Percentiles rank a stretch among this genome's conserved stretches.
Conservation (phyloP, 2,113 vertebrate species). For the Sphyrna mokarran region DNA sequence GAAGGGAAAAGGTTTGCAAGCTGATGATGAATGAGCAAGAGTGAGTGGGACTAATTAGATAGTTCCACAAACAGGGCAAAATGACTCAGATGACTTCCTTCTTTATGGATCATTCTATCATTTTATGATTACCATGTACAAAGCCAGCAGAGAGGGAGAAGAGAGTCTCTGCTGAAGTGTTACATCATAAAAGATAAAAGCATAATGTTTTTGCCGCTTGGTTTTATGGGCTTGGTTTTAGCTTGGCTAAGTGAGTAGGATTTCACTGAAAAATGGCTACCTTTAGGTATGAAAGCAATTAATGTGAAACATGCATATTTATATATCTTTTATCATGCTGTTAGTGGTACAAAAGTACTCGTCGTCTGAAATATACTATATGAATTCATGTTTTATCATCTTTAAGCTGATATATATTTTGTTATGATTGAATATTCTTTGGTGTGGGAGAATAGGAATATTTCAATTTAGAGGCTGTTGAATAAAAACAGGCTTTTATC, state of each 20-base stretch:
- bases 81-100: not conserved
- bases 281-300: not conserved
- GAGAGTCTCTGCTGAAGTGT: not conserved
- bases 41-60: not conserved
- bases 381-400: not conserved
- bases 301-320: not conserved
- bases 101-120: not conserved
- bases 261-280: not conserved
- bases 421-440: too few relatives aligned
- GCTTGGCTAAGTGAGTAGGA: not conserved
- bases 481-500: too few relatives aligned
- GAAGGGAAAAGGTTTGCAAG: not conserved
- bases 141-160: not conserved
- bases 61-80: not conserved
- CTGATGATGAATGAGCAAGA: not conserved
- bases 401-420: too few relatives aligned
- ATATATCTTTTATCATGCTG: not conserved
- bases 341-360: not conserved
- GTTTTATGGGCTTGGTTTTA: not conserved
- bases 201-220: not conserved
- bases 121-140: not conserved
- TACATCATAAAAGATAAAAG: not conserved
- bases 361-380: not conserved
- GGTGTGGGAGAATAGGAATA: too few relatives aligned
- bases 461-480: too few relatives aligned